Conservation (phyloP, 2,888 invertebrate genomes). For the Drosophila aldrichi region DNA sequence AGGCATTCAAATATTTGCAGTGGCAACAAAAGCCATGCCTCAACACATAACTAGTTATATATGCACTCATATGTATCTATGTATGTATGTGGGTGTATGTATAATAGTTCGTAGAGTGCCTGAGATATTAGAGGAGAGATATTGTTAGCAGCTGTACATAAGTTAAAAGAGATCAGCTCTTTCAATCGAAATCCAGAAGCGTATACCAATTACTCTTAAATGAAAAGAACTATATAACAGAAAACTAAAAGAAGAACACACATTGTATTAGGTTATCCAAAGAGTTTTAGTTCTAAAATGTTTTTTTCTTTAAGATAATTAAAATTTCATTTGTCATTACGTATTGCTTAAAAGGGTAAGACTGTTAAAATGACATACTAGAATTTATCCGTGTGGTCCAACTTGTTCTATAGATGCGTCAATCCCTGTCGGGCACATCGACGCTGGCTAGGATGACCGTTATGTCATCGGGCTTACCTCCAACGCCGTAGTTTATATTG, state of each 20-base stretch:
- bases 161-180: too few relatives aligned
- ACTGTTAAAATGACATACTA: neutral
- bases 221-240: neutral
- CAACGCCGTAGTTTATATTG: constrained; percentile 30
- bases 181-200: too few relatives aligned
- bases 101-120: neutral
- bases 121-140: neutral
- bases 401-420: neutral
- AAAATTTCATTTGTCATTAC: neutral
- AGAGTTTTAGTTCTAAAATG: neutral
- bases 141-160: too few relatives aligned
- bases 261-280: neutral
- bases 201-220: neutral
- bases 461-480: constrained; percentile 69
- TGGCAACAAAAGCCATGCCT: constrained; percentile 5
- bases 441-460: constrained; percentile 68
- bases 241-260: neutral
- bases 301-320: neutral
- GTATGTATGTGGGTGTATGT: neutral
- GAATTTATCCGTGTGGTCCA: neutral
- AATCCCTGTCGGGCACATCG: constrained; percentile 11
- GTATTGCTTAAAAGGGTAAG: neutral
- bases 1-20: constrained; percentile 41
- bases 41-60: constrained; percentile 14
- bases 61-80: neutral